These are phyloP conservation scores for Ophioninae sp. DNA, from an alignment of 2,888 invertebrate species.

Conservation along the genomic window DNA sequence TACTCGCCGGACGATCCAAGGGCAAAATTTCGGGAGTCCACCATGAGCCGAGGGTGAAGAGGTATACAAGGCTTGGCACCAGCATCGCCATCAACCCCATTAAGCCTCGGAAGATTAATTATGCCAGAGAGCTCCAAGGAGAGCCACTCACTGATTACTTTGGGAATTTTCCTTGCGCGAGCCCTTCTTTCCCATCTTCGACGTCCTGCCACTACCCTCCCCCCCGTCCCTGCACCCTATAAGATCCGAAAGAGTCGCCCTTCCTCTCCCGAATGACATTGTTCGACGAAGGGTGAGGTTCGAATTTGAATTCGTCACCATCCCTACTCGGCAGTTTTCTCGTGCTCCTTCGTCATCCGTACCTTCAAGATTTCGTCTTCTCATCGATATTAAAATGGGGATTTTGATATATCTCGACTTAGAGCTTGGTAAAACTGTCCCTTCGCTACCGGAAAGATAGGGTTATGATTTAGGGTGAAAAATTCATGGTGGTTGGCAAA, in stretches of 20 bases:
- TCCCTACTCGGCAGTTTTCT: slow-evolving; percentile 55
- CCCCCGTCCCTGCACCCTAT: slow-evolving; percentile 2
- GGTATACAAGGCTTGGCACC: slow-evolving; percentile 43
- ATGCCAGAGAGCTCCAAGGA: slow-evolving; percentile 67
- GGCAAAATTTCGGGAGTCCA: slow-evolving; percentile 49
- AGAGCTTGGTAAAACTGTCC: slow-evolving; percentile 17
- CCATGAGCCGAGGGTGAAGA: slow-evolving; percentile 51
- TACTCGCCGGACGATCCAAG: slow-evolving; percentile 40
- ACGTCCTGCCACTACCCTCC: slow-evolving; percentile 32
- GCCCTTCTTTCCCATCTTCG: slow-evolving; percentile 64
- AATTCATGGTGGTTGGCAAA: slow-evolving; percentile 55
- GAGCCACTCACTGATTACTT: slow-evolving; percentile 70
- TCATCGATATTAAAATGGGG: slow-evolving; percentile 52
- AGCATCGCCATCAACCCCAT: slow-evolving; percentile 63
- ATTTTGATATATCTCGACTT: background rate
- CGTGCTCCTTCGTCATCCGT: slow-evolving; percentile 60
- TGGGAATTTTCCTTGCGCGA: slow-evolving; percentile 68
- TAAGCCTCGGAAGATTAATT: slow-evolving; percentile 67
- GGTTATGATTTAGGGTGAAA: slow-evolving; percentile 53
- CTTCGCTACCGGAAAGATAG: background rate
- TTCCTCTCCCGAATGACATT: slow-evolving; percentile 51
- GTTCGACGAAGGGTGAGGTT: slow-evolving; percentile 65
- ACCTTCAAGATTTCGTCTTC: slow-evolving; percentile 60
- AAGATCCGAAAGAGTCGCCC: slow-evolving; percentile 2
- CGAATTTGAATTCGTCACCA: slow-evolving; percentile 70